Evolutionary conservation across 2,888 invertebrate species (phyloP), one percentile per base, ranked within the genome.

Genomic region (Parthenolecanium corni): DNA sequence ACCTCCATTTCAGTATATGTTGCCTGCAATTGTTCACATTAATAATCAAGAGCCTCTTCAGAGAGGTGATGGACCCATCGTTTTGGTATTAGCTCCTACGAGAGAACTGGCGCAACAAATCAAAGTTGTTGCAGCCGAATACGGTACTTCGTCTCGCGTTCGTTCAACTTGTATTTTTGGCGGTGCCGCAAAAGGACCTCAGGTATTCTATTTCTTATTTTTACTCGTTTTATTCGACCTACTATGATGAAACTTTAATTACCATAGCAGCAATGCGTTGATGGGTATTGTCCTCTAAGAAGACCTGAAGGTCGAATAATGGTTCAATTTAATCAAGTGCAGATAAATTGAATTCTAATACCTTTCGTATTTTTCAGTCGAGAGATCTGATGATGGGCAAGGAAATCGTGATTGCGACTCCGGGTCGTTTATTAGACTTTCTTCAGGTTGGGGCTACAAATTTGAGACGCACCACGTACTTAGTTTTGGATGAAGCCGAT

Each of bases 401-500:
- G 12, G 94, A 95, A 72, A 91, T 95, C 69, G 89, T 90, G 54
- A 94, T 95, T 71, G 95, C 95, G 1, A 96, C 95, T 9, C 95
- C 95, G 2, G 95, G 95, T 0, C 81, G 95, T 64, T 75, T 95
- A 52, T 91, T 95, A 69, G 95, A 96, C 76, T 92, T 95, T 72
- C 77, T 96, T 25, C 93, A 95, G 73, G 83, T 86, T 67, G 86
- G 89, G 31, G 88, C 86, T 3, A 89, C 90, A 1, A 89, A 89
- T 72, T 74, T 92, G 67, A 80, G 83, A 58, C 80, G 90, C 63
- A 90, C 90, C 76, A 94, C 95, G 11, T 96, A 94, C 72, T 77
- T 96, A 42, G 94, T 95, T 0, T 76, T 95, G 66, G 95, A 95
- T 76, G 95, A 95, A 76, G 95, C 95, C 64, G 95, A 96, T 75